Evolutionary conservation across 2,888 invertebrate genomes (phyloP).

Genomic region (Epistrophella euchroma): DNA sequence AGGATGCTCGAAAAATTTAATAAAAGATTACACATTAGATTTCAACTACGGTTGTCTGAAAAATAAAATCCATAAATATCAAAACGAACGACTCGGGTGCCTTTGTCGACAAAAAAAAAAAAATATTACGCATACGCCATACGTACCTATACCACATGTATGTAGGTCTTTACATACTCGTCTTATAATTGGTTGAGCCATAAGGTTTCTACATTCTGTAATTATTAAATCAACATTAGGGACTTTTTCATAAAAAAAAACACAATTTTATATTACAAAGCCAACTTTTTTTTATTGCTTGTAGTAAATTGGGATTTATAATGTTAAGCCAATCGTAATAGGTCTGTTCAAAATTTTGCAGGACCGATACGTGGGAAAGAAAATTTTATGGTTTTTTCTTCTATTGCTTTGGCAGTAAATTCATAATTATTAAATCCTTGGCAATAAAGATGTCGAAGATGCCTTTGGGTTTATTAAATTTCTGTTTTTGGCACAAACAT

Average conservation of each 20-base stretch:
- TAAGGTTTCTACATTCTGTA: constrained; percentile 3
- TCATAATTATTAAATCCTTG: constrained; percentile 33
- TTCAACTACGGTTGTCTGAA: constrained; percentile 48
- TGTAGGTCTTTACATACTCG: background rate
- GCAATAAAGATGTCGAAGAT: constrained; percentile 24
- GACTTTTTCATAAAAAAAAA: constrained; percentile 2
- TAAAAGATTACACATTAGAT: constrained; percentile 66
- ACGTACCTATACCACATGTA: background rate
- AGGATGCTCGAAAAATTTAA: constrained; percentile 25
- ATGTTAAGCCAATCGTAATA: constrained; percentile 29
- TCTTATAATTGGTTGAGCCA: constrained; percentile 16
- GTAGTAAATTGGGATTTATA: constrained; percentile 30
- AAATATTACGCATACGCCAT: constrained; percentile 23
- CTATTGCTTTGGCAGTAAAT: constrained; percentile 15
- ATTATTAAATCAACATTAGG: constrained; percentile 30
- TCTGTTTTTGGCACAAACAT: background rate
- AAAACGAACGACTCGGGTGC: background rate
- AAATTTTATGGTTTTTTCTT: constrained; percentile 15
- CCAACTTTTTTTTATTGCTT: constrained; percentile 31
- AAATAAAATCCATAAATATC: background rate
- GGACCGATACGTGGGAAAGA: background rate
- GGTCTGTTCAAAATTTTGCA: constrained; percentile 8
- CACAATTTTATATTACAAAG: background rate
- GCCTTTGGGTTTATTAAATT: constrained; percentile 5
- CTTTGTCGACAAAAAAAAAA: background rate